These are phyloP conservation scores for Unio pictorum DNA, from an alignment of 2,888 invertebrate species.

Conservation along the genomic window DNA sequence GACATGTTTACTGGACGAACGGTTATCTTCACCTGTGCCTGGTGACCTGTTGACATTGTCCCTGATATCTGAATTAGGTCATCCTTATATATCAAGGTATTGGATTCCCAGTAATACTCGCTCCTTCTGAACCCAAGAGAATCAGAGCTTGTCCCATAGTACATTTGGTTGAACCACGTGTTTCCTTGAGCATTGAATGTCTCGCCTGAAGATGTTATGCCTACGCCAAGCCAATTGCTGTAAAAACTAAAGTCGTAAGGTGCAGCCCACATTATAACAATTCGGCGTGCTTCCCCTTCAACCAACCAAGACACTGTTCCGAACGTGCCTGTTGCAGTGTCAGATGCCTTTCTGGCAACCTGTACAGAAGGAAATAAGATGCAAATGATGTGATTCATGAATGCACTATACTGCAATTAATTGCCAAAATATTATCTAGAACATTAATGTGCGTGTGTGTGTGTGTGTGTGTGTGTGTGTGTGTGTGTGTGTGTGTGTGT, in stretches of 20 bases:
- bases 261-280: slow-evolving; percentile 29
- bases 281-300: slow-evolving; percentile 1
- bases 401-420: no score
- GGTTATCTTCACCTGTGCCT: slow-evolving; percentile 18
- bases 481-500: no score
- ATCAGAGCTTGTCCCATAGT: slow-evolving; percentile 4
- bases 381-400: no score
- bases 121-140: slow-evolving; percentile 6
- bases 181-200: slow-evolving; percentile 1
- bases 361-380: no score
- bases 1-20: slow-evolving; percentile 6
- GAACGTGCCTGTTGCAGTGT: slow-evolving; percentile 1
- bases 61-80: slow-evolving; percentile 9
- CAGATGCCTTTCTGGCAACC: no score
- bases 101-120: slow-evolving; percentile 5
- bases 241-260: slow-evolving; percentile 20
- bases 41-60: slow-evolving; percentile 21
- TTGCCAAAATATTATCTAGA: no score
- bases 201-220: slow-evolving; percentile 7
- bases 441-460: no score
- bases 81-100: slow-evolving; percentile 9
- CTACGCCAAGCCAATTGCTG: slow-evolving; percentile 23
- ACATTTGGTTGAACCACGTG: slow-evolving; percentile 20
- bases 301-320: slow-evolving; percentile 27
- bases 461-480: no score